Evolutionary conservation across 2,113 vertebrate species (phyloP), one percentile per base, ranked within the genome.

Genomic region (Eretmochelys imbricata): DNA sequence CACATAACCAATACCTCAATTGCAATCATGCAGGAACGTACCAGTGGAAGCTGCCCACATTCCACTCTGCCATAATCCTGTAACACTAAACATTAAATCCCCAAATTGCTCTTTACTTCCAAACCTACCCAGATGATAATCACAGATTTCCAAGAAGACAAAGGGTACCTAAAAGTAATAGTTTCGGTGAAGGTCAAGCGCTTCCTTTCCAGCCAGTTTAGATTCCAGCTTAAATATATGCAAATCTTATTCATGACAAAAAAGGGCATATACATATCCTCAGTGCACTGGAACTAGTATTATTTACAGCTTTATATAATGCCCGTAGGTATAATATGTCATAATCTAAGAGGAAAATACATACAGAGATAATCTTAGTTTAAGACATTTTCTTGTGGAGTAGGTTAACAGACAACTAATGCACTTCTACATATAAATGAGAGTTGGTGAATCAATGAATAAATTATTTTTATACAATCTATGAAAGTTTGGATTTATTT

Each of bases 271-370:
- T 42, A 90, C 5, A 54, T 25, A 90, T 48, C 48, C 50, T 29
- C 42, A 84, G 3, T 16, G 20, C 24, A 55, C 4, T 85, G 87
- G 65, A 91, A 62, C 88, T 80, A 42, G 8, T 55, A 89, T 91
- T 89, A 94, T 93, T 95, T 89, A 95, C 62, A 35, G 24, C 50
- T 93, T 95, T 88, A 84, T 62, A 84, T 25, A 76, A 72, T 65
- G 90, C n/a, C 88, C 59, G 55, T n/a, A 69, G 25, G 59, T 89
- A 91, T 84, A 93, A 93, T 79, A 89, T 1, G 20, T 92, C 91
- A 89, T 65, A 95, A 87, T 89, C 94, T 75, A 85, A 93, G 14
- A 95, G 79, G 84, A 97, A 98, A 62, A n/a, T 88, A 85, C 1
- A 7, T 22, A 89, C 72, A 50, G 55, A 85, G 24, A 69, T n/a